These are phyloP conservation scores for Bombus terrestris DNA, from an alignment of 1,140 invertebrate species.

Conservation along the genomic window DNA sequence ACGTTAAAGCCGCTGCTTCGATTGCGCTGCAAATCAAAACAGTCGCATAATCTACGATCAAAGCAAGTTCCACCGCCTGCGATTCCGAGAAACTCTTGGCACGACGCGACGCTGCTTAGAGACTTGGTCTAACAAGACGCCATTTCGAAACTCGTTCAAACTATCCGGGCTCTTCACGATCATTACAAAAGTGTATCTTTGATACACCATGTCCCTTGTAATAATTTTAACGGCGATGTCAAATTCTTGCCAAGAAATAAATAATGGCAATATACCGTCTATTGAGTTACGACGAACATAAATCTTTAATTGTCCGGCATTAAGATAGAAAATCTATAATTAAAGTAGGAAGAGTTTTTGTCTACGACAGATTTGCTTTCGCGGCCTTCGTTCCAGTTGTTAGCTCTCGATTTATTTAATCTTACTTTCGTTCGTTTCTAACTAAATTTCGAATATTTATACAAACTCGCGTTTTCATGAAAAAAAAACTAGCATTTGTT, in stretches of 20 bases:
- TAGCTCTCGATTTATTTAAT: not conserved
- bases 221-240: not conserved
- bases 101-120: conserved; percentile 1
- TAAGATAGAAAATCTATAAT: not conserved
- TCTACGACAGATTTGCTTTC: not conserved
- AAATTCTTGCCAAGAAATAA: not conserved
- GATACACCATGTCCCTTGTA: not conserved
- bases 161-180: not conserved
- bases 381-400: not conserved
- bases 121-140: conserved; percentile 3
- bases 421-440: not conserved
- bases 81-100: conserved; percentile 61
- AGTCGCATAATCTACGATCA: conserved; percentile 52
- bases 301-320: not conserved
- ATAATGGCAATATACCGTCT: not conserved
- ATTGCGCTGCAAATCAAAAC: conserved; percentile 53
- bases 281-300: not conserved
- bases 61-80: conserved; percentile 37
- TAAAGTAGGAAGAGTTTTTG: too few relatives aligned
- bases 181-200: not conserved
- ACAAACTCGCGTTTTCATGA: too few relatives aligned
- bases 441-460: too few relatives aligned
- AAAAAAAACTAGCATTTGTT: too few relatives aligned
- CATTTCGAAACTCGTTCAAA: conserved; percentile 6
- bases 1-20: conserved; percentile 32